phyloP scores from a whole-genome alignment of 2,113 vertebrate species.

The Heterocephalus glaber region DNA sequence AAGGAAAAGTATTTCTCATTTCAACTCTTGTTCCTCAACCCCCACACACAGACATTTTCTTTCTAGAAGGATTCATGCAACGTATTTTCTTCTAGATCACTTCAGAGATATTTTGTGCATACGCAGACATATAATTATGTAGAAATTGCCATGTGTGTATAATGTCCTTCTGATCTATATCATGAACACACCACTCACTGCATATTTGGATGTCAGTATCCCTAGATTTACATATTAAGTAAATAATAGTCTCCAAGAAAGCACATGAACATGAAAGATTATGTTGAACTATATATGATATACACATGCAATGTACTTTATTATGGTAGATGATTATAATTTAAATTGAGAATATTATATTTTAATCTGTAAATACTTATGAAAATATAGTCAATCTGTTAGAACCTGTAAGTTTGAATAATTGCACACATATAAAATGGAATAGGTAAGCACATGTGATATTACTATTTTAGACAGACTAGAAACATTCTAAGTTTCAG shows the following conservation, averaged over 20 bases:
- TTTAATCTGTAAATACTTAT: background rate
- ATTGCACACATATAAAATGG: background rate
- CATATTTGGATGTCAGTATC: background rate
- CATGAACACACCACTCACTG: rapidly evolving
- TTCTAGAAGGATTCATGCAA: background rate
- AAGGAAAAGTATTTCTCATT: background rate
- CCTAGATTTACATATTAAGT: background rate
- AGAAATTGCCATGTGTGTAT: background rate
- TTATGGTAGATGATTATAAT: background rate
- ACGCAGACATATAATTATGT: background rate
- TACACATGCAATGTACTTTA: background rate
- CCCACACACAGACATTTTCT: background rate
- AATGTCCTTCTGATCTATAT: background rate
- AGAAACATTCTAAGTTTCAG: background rate
- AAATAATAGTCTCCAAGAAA: background rate
- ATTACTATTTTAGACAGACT: background rate
- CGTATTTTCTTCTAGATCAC: background rate
- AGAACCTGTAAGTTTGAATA: background rate
- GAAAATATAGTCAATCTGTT: background rate
- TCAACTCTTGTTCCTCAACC: background rate
- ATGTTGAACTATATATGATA: background rate
- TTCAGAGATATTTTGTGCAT: background rate
- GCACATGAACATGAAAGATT: background rate
- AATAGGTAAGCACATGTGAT: background rate
- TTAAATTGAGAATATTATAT: background rate